Evolutionary conservation across 2,113 vertebrate species (phyloP).

Genomic region (cattle (Bos taurus)): ARS-UCD2.0 NC_037349.1:54974501-54975000

Average conservation of each 20-base stretch:
- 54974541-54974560: conserved; percentile 93
- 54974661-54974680: fast-evolving
- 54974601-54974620: conserved; percentile 98
- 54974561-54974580: conserved; percentile 93
- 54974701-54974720: background rate
- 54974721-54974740: background rate
- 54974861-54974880: background rate
- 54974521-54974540: conserved; percentile 96
- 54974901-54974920: background rate
- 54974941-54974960: background rate
- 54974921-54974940: background rate
- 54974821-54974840: background rate
- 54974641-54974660: fast-evolving
- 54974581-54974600: conserved; percentile 91
- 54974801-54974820: background rate
- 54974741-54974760: background rate
- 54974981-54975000: background rate
- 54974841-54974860: background rate
- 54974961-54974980: background rate
- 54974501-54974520: conserved; percentile 98
- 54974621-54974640: conserved; percentile 23
- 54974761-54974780: background rate
- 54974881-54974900: background rate
- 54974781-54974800: background rate
- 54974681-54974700: background rate